A percentile compares a stretch with the other conserved stretches of the same genome.
These are phyloP conservation scores for Meiosimyza platycephala DNA, from an alignment of 2,888 invertebrate genomes.

Conservation along the genomic window DNA sequence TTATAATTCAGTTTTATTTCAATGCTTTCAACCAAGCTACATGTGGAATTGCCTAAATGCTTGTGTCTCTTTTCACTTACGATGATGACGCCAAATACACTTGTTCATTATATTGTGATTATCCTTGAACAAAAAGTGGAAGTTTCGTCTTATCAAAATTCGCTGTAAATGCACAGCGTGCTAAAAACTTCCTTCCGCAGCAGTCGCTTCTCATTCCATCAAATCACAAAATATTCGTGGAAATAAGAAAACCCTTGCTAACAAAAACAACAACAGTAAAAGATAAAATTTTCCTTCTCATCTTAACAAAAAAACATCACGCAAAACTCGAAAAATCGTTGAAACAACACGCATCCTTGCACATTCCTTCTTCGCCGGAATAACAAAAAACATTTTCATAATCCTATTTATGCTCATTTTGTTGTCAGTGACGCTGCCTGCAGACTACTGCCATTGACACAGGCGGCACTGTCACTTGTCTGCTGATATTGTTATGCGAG, in stretches of 20 bases:
- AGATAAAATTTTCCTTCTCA: not conserved
- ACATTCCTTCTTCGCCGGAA: not conserved
- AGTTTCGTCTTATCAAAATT: not conserved
- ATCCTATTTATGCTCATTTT: constrained; percentile 12
- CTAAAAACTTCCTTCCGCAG: constrained; percentile 15
- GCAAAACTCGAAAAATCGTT: not conserved
- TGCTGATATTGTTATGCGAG: constrained; percentile 59
- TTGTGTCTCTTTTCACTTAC: not conserved
- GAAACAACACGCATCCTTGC: constrained; percentile 18
- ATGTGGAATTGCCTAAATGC: not conserved
- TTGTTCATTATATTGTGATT: constrained; percentile 6
- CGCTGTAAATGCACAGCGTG: not conserved
- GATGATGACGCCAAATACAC: not conserved
- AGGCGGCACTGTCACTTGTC: constrained; percentile 55
- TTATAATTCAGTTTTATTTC: no score
- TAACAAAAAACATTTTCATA: constrained; percentile 2
- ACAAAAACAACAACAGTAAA: no score
- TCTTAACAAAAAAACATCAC: not conserved
- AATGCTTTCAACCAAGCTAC: no score
- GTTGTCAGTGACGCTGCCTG: constrained; percentile 33
- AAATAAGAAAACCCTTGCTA: no score
- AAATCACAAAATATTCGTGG: no score
- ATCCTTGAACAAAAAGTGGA: not conserved
- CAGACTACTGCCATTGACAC: constrained; percentile 58
- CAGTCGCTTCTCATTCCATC: not conserved